These are phyloP conservation scores for Collichthys lucidus DNA, from an alignment of 2,113 vertebrate species.

Conservation along the genomic window DNA sequence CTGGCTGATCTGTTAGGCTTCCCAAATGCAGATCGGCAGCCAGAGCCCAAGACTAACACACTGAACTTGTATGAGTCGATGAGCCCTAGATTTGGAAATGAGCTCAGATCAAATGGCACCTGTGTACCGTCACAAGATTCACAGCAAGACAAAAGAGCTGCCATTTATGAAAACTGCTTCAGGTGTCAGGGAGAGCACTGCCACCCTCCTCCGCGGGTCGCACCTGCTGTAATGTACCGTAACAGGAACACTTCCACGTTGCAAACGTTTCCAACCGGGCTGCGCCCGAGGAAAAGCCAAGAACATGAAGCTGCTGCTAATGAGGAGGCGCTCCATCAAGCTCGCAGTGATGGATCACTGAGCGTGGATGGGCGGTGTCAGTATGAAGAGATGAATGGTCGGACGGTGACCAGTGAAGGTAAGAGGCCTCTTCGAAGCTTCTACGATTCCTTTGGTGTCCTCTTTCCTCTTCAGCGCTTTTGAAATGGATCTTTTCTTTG, in stretches of 20 bases:
- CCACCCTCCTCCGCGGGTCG: constrained; percentile 33
- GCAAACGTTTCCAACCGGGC: constrained; percentile 4
- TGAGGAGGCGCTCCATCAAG: constrained; percentile 27
- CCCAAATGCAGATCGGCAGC: constrained; percentile 30
- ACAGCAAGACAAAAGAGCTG: constrained; percentile 20
- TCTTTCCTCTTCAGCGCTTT: constrained; percentile 2
- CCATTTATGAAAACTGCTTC: constrained; percentile 81
- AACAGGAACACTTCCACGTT: constrained; percentile 5
- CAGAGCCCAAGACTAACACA: constrained; percentile 20
- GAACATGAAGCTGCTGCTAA: constrained; percentile 8
- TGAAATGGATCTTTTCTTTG: constrained; percentile 31
- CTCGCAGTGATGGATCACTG: constrained; percentile 7
- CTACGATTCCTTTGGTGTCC: constrained; percentile 2
- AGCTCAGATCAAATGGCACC: constrained; percentile 24
- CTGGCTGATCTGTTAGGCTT: constrained; percentile 72
- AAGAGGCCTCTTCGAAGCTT: constrained; percentile 64
- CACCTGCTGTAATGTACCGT: constrained; percentile 17
- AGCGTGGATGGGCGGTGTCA: neutral
- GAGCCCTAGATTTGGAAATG: constrained; percentile 56
- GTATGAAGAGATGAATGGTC: constrained; percentile 50
- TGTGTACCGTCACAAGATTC: neutral
- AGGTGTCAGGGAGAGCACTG: constrained; percentile 72
- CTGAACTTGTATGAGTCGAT: constrained; percentile 76
- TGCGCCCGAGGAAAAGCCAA: constrained; percentile 30
- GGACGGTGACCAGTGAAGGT: constrained; percentile 68